A percentile compares a stretch with the other conserved stretches of the same genome.
Conservation (phyloP, 2,888 invertebrate genomes). For the Patella caerulea region DNA sequence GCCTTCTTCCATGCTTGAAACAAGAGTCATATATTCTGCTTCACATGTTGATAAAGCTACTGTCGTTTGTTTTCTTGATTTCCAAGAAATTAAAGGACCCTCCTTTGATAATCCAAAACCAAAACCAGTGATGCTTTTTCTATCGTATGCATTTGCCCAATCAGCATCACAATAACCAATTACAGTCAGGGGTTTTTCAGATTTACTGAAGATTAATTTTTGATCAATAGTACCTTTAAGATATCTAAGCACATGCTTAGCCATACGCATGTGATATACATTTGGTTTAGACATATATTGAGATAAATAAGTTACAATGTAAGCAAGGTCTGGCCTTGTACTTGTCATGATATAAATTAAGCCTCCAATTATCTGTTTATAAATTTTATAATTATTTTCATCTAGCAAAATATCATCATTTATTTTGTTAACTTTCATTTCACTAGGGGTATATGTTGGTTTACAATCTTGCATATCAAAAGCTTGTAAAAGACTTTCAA, state of each 20-base stretch:
- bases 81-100: slow-evolving; percentile 32
- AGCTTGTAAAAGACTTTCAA: too few species aligned
- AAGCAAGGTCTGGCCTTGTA: slow-evolving; percentile 31
- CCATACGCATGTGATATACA: slow-evolving; percentile 19
- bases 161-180: slow-evolving; percentile 25
- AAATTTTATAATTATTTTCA: neutral
- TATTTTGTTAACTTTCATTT: neutral
- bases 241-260: slow-evolving; percentile 21
- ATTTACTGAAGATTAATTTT: slow-evolving; percentile 11
- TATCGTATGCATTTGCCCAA: slow-evolving; percentile 23
- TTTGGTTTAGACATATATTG: slow-evolving; percentile 28
- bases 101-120: slow-evolving; percentile 17
- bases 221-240: slow-evolving; percentile 19
- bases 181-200: neutral
- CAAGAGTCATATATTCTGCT: slow-evolving; percentile 46
- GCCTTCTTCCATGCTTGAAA: slow-evolving; percentile 39
- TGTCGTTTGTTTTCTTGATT: slow-evolving; percentile 32
- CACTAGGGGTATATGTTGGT: too few species aligned
- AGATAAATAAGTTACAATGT: slow-evolving; percentile 27
- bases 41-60: slow-evolving; percentile 44
- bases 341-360: slow-evolving; percentile 28
- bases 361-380: slow-evolving; percentile 23
- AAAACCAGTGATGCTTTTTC: too few species aligned
- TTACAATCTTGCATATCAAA: too few species aligned
- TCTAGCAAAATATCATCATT: neutral